Percentiles rank a stretch among this genome's conserved stretches.
phyloP scores from a whole-genome alignment of 2,888 invertebrate species.

The Acrocyrtus sp. region DNA sequence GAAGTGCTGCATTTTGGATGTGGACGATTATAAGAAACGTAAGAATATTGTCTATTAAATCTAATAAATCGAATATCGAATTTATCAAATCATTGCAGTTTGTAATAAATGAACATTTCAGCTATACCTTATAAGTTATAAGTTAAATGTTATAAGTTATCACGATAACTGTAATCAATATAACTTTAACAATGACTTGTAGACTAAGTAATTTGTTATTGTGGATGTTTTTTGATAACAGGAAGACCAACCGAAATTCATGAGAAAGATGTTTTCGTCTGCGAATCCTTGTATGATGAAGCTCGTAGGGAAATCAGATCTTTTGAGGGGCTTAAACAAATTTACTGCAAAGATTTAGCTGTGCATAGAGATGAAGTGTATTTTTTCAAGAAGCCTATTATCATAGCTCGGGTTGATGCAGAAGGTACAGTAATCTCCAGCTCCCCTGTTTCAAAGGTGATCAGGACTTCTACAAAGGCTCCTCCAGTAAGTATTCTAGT shows the following conservation, averaged over 20 bases:
- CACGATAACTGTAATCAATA: no score
- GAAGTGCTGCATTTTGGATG: constrained; percentile 89
- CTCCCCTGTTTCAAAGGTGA: neutral
- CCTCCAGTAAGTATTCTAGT: constrained; percentile 39
- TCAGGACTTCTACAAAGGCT: constrained; percentile 47
- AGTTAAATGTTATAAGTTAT: no score
- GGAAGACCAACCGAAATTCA: constrained; percentile 93
- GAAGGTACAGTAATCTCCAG: constrained; percentile 54
- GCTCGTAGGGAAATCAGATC: constrained; percentile 81
- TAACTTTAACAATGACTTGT: no score
- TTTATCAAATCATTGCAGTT: neutral
- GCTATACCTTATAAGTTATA: no score
- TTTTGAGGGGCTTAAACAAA: constrained; percentile 82
- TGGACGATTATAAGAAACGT: constrained; percentile 89
- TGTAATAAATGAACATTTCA: neutral
- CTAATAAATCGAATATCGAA: neutral
- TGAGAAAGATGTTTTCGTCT: constrained; percentile 92
- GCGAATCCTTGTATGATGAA: constrained; percentile 92
- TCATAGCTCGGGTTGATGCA: constrained; percentile 54
- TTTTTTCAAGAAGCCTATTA: constrained; percentile 77
- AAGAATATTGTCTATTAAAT: no score
- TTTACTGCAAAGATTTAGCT: constrained; percentile 77
- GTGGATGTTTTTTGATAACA: constrained; percentile 65
- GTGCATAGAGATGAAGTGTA: constrained; percentile 95
- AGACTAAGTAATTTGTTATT: neutral